phyloP scores from a whole-genome alignment of 2,113 vertebrate genomes.

The Rhinogobius similis region DNA sequence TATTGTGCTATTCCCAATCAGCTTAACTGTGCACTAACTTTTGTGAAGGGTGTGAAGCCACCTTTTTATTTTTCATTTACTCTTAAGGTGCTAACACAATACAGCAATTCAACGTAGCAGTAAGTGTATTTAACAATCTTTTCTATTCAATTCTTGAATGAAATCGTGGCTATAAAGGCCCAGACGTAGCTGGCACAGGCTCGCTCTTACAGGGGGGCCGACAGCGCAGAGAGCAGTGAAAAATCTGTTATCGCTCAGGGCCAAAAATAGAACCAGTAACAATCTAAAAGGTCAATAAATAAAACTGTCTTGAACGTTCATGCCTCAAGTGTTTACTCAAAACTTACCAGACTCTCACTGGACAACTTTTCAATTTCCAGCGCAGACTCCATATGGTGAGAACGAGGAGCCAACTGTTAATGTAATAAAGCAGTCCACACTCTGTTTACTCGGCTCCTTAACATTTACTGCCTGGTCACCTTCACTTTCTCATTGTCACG shows the following conservation, averaged over 20 bases:
- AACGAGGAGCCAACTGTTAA: conserved; percentile 43
- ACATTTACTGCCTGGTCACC: conserved; percentile 36
- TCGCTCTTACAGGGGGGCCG: conserved; percentile 22
- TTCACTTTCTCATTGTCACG: conserved; percentile 6
- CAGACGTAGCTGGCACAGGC: conserved; percentile 25
- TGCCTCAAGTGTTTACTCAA: not conserved
- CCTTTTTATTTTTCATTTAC: too few species aligned
- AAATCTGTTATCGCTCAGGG: conserved; percentile 5
- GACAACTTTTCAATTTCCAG: conserved; percentile 25
- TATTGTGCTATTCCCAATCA: not conserved
- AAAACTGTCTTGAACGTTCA: conserved; percentile 17
- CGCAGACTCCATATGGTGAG: conserved; percentile 34
- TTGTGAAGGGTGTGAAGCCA: too few species aligned
- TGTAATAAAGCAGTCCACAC: conserved; percentile 37
- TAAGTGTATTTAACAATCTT: conserved; percentile 9
- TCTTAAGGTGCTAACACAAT: not conserved
- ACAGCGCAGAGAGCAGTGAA: not conserved
- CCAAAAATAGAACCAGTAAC: conserved; percentile 13
- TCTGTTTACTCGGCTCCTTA: conserved; percentile 18
- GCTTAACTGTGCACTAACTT: not conserved
- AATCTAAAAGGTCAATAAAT: conserved; percentile 29
- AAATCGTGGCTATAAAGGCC: conserved; percentile 23
- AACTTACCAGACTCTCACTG: conserved; percentile 24
- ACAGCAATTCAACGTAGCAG: conserved; percentile 38
- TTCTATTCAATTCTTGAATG: conserved; percentile 24